Evolutionary conservation across 2,797 vertebrate species (phyloP).

Genomic region (Enoplosus armatus): DNA sequence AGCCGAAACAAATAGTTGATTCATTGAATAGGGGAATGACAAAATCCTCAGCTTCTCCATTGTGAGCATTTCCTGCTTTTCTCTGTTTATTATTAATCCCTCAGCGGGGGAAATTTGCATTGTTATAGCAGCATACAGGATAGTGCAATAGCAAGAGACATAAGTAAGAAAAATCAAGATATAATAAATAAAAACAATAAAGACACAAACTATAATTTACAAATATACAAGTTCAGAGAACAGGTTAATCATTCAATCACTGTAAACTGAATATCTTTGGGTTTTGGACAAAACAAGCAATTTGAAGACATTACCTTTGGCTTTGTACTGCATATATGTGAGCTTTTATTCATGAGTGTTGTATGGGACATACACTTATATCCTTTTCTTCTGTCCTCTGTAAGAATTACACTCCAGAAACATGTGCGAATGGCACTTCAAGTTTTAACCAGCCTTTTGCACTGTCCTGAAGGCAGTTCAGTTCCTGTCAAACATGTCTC

Average conservation of each 20-base stretch:
- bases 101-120: too few relatives aligned
- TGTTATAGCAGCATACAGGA: too few relatives aligned
- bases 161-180: too few relatives aligned
- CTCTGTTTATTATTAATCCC: too few relatives aligned
- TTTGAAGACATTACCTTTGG: neutral
- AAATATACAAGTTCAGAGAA: too few relatives aligned
- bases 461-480: neutral
- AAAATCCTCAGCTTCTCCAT: neutral
- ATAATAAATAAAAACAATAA: too few relatives aligned
- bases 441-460: neutral
- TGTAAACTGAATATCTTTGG: neutral
- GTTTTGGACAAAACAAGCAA: neutral
- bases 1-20: neutral
- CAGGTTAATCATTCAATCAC: too few relatives aligned
- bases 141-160: too few relatives aligned
- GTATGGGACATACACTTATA: neutral
- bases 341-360: neutral
- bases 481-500: conserved; percentile 12
- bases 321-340: neutral
- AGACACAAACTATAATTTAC: too few relatives aligned
- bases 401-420: neutral
- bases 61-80: neutral
- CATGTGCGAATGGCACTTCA: neutral
- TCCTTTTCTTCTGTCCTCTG: neutral
- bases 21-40: neutral